A percentile compares a stretch with the other conserved stretches of the same genome.
Evolutionary conservation across 53 echinoderm and acorn worm genomes (phyloP).

Genomic region (Crossaster papposus): DNA sequence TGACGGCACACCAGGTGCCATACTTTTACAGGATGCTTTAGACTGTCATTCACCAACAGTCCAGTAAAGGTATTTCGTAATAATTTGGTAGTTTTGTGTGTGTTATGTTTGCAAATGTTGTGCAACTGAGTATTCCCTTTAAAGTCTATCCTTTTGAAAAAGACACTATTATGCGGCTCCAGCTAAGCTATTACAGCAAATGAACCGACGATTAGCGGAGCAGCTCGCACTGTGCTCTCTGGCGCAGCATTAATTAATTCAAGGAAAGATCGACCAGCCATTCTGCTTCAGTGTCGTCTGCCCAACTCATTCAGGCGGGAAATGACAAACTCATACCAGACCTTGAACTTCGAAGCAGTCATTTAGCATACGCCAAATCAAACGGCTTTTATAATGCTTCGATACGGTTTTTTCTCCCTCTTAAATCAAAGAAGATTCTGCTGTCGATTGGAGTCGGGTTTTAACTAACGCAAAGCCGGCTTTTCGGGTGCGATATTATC

Average conservation of each 20-base stretch:
- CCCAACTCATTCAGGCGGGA: not conserved
- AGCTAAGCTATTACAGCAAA: not conserved
- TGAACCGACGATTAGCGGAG: not conserved
- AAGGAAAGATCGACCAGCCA: not conserved
- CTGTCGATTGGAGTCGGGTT: not conserved
- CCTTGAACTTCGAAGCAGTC: slow-evolving; percentile 1
- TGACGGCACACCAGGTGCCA: too few species aligned
- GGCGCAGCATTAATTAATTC: not conserved
- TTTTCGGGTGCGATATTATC: not conserved
- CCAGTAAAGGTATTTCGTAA: too few species aligned
- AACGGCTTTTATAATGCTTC: not conserved
- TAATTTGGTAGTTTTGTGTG: too few species aligned
- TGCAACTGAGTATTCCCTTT: too few species aligned
- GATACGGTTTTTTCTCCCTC: too few species aligned
- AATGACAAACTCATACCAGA: not conserved
- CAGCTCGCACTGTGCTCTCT: not conserved
- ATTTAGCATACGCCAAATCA: not conserved
- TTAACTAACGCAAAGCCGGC: not conserved
- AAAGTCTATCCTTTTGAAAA: not conserved
- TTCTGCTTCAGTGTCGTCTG: not conserved
- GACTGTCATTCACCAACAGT: too few species aligned
- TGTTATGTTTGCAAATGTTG: too few species aligned
- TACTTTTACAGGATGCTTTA: too few species aligned
- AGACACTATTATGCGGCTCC: not conserved
- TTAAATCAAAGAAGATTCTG: not conserved